Conservation (phyloP, 2,888 invertebrate genomes). For the Drosophila histrio region DNA sequence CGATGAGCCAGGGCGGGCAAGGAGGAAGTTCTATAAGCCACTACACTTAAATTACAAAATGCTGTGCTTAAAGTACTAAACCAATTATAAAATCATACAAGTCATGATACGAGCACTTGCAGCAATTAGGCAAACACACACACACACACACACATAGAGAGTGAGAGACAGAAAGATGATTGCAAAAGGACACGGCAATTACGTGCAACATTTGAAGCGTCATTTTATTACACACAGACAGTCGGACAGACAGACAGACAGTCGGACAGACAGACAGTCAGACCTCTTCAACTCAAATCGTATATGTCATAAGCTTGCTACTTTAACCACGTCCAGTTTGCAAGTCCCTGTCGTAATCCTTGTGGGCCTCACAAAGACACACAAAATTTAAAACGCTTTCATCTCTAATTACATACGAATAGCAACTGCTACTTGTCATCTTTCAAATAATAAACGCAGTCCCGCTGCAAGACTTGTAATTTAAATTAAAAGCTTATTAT, state of each 20-base stretch:
- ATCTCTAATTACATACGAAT: constrained; percentile 59
- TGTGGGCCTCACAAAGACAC: constrained; percentile 18
- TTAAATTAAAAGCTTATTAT: constrained; percentile 57
- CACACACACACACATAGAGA: not conserved
- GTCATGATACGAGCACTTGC: constrained; percentile 38
- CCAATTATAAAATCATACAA: constrained; percentile 62
- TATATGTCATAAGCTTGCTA: constrained; percentile 59
- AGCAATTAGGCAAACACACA: constrained; percentile 47
- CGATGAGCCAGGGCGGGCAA: not conserved
- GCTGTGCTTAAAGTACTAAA: constrained; percentile 38
- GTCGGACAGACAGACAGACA: not conserved
- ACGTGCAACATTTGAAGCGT: constrained; percentile 66
- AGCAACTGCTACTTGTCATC: constrained; percentile 37
- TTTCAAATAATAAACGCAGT: constrained; percentile 34
- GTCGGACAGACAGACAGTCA: not conserved
- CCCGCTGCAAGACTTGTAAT: constrained; percentile 26
- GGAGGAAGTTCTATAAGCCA: constrained; percentile 15
- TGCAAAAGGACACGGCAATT: constrained; percentile 54
- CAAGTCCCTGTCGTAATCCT: constrained; percentile 52
- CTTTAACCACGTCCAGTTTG: constrained; percentile 36
- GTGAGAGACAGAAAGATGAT: not conserved
- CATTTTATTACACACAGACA: constrained; percentile 62
- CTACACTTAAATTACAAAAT: constrained; percentile 37
- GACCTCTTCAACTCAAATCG: constrained; percentile 38
- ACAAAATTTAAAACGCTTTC: constrained; percentile 48